phyloP scores from a whole-genome alignment of 2,113 vertebrate species.

The Crotophaga sulcirostris region DNA sequence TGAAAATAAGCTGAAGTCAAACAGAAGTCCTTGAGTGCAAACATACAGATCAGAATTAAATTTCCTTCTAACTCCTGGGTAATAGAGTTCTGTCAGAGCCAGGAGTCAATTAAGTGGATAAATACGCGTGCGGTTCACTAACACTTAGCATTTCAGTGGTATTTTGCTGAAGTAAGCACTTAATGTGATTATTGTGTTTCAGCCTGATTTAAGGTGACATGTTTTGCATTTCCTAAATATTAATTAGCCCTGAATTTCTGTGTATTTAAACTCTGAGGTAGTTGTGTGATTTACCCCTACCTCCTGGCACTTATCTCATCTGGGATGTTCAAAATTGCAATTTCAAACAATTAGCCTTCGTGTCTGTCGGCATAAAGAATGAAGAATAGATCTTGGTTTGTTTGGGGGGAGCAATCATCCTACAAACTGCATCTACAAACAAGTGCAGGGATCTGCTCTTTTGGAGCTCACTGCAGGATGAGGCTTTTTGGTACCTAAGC shows the following conservation, averaged over 20 bases:
- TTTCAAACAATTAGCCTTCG: conserved; percentile 69
- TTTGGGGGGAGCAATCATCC: conserved; percentile 11
- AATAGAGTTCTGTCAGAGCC: conserved; percentile 63
- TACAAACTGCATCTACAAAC: conserved; percentile 11
- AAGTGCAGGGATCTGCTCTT: background rate
- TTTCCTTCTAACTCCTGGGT: conserved; percentile 57
- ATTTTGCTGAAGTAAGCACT: conserved; percentile 68
- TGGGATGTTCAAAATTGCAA: conserved; percentile 19
- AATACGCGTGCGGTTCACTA: conserved; percentile 28
- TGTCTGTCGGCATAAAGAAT: conserved; percentile 52
- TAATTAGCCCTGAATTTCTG: conserved; percentile 68
- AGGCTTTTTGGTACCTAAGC: background rate
- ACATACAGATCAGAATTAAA: conserved; percentile 65
- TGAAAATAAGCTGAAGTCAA: conserved; percentile 33
- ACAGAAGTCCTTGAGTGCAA: conserved; percentile 61
- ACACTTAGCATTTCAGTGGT: conserved; percentile 43
- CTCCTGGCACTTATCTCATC: conserved; percentile 66
- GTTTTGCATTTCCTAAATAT: conserved; percentile 72
- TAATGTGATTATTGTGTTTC: conserved; percentile 71
- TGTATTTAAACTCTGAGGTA: conserved; percentile 55
- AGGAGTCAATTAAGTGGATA: conserved; percentile 69
- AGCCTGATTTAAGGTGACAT: conserved; percentile 76
- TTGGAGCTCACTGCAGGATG: background rate
- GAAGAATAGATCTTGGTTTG: background rate
- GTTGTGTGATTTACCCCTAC: conserved; percentile 64